These are phyloP conservation scores for Myripristis murdjan DNA, from an alignment of 2,797 vertebrate species.

Conservation along the genomic window DNA sequence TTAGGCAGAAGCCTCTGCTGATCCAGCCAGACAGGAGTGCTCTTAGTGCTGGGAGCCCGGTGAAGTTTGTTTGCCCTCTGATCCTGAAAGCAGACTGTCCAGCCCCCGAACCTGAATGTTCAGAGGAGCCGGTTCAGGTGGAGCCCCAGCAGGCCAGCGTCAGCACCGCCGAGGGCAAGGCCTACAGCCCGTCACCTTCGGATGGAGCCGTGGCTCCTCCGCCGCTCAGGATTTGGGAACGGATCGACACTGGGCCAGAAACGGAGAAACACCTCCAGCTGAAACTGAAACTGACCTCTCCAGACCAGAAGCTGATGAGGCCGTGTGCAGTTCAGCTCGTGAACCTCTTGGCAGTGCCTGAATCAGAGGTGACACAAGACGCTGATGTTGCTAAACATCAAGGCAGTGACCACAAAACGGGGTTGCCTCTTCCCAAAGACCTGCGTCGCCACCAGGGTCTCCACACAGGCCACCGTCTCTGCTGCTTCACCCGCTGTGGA, in stretches of 20 bases:
- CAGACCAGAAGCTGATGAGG: constrained; percentile 66
- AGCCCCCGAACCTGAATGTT: constrained; percentile 10
- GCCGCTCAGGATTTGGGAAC: constrained; percentile 56
- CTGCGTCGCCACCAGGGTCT: constrained; percentile 71
- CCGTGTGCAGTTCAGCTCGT: constrained; percentile 82
- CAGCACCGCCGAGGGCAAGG: constrained; percentile 61
- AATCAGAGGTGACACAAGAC: neutral
- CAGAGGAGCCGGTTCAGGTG: constrained; percentile 23
- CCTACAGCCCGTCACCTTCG: constrained; percentile 58
- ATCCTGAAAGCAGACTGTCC: constrained; percentile 52
- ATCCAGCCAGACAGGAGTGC: constrained; percentile 39
- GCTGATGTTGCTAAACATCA: neutral
- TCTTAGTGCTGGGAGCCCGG: neutral
- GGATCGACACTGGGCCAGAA: constrained; percentile 38
- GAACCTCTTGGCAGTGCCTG: constrained; percentile 60
- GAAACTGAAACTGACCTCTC: constrained; percentile 66
- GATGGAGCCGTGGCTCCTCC: constrained; percentile 59
- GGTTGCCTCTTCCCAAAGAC: constrained; percentile 67
- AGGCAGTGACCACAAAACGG: neutral
- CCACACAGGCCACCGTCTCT: constrained; percentile 80
- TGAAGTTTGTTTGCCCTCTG: constrained; percentile 70
- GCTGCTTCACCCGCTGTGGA: constrained; percentile 71
- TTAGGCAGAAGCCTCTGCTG: constrained; percentile 49
- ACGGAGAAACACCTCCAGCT: constrained; percentile 56
- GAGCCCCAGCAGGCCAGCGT: constrained; percentile 69